Conservation (phyloP, 2,888 invertebrate genomes). For the Andrena flavipes region DNA sequence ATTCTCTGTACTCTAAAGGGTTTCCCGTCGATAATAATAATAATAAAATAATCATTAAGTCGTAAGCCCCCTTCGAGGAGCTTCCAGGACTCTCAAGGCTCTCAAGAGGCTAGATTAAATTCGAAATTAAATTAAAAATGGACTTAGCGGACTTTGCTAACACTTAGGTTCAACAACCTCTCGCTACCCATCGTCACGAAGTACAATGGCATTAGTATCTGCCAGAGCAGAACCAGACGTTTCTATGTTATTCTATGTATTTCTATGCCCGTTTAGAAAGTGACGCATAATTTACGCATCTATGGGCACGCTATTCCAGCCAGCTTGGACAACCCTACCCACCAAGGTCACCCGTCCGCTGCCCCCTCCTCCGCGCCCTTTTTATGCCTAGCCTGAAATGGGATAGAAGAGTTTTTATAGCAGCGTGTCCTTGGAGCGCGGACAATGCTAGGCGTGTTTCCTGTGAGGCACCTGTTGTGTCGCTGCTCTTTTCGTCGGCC, state of each 20-base stretch:
- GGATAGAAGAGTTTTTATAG: constrained; percentile 70
- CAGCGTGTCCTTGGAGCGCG: constrained; percentile 68
- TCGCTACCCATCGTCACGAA: not conserved
- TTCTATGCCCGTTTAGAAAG: constrained; percentile 37
- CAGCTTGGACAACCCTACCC: constrained; percentile 63
- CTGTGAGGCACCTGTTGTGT: constrained; percentile 73
- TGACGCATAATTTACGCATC: constrained; percentile 63
- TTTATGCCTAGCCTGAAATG: constrained; percentile 48
- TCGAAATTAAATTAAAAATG: too few species aligned
- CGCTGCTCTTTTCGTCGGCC: constrained; percentile 49
- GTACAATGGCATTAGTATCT: not conserved
- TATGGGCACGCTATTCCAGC: constrained; percentile 36
- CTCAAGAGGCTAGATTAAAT: too few species aligned
- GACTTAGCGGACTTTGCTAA: too few species aligned
- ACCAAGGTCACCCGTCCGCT: constrained; percentile 53
- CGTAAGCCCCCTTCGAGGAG: too few species aligned
- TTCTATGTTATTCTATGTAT: not conserved
- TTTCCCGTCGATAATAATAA: too few species aligned
- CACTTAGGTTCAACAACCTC: not conserved
- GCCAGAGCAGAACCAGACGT: not conserved
- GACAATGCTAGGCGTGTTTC: constrained; percentile 69
- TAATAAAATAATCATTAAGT: too few species aligned
- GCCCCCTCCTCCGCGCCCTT: constrained; percentile 45
- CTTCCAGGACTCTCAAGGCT: too few species aligned
- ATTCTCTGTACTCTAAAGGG: too few species aligned